These are phyloP conservation scores for Aphelinus certus DNA, from an alignment of 1,140 invertebrate genomes.

Conservation along the genomic window DNA sequence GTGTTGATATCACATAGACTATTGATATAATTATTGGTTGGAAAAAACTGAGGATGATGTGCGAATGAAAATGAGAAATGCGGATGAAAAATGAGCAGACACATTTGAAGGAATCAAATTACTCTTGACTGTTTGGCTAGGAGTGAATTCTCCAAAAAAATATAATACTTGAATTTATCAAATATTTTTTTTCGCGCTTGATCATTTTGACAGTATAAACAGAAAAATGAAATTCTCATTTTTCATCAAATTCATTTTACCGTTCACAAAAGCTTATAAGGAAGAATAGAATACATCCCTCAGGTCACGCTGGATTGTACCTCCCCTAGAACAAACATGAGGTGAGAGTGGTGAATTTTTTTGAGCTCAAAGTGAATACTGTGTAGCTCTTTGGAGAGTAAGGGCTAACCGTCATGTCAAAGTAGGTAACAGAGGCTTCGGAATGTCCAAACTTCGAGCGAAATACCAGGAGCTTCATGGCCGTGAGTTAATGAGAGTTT, in stretches of 20 bases:
- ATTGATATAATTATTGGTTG: too few species aligned
- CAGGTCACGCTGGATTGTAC: neutral
- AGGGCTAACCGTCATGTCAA: slow-evolving; percentile 24
- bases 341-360: neutral
- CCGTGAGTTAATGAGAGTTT: slow-evolving; percentile 56
- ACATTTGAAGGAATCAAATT: too few species aligned
- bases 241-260: neutral
- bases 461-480: slow-evolving; percentile 41
- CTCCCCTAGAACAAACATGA: neutral
- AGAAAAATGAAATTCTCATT: neutral
- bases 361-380: slow-evolving; percentile 4
- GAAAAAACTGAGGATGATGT: too few species aligned
- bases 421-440: neutral
- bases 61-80: too few species aligned
- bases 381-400: neutral
- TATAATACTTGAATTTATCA: too few species aligned
- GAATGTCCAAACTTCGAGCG: slow-evolving; percentile 23
- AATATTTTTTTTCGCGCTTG: too few species aligned
- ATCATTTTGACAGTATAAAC: too few species aligned
- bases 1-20: too few species aligned
- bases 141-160: too few species aligned
- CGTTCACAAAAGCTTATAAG: too few species aligned
- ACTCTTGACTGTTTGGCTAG: too few species aligned
- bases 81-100: too few species aligned
- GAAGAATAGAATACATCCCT: neutral